phyloP scores from a whole-genome alignment of 2,113 vertebrate genomes.

The Hyperopisus bebe region DNA sequence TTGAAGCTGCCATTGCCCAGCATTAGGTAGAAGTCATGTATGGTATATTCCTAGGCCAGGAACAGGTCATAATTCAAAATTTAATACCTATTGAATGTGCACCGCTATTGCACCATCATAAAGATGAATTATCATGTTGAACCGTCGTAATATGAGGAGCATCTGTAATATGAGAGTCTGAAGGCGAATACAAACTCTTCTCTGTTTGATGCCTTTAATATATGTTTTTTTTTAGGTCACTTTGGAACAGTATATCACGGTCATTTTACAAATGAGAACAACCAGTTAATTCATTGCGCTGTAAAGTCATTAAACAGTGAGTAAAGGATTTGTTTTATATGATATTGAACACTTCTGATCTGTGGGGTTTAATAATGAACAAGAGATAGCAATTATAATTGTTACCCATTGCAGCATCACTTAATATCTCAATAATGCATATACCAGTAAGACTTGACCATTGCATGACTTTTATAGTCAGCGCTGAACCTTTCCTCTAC shows the following conservation, averaged over 20 bases:
- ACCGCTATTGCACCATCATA: not conserved
- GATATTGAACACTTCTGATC: not conserved
- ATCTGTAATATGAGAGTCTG: not conserved
- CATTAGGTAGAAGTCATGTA: not conserved
- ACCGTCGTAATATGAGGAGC: not conserved
- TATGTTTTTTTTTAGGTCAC: slow-evolving; percentile 51
- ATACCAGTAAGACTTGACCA: not conserved
- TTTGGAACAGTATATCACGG: slow-evolving; percentile 73
- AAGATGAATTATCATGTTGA: not conserved
- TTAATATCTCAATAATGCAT: not conserved
- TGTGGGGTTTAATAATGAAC: not conserved
- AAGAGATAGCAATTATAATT: not conserved
- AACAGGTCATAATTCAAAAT: not conserved
- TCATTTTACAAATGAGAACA: slow-evolving; percentile 54
- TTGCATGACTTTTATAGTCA: not conserved
- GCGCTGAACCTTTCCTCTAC: not conserved
- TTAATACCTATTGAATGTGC: not conserved
- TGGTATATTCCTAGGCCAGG: not conserved
- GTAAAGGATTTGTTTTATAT: slow-evolving; percentile 26
- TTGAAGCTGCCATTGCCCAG: not conserved
- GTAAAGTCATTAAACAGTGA: slow-evolving; percentile 68
- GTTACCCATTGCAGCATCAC: not conserved
- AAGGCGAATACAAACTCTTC: not conserved
- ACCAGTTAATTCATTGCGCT: slow-evolving; percentile 60
- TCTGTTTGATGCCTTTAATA: not conserved